Base-by-base conservation (phyloP, 2,113 vertebrate species). In the Ancistrus triradiatus region DNA sequence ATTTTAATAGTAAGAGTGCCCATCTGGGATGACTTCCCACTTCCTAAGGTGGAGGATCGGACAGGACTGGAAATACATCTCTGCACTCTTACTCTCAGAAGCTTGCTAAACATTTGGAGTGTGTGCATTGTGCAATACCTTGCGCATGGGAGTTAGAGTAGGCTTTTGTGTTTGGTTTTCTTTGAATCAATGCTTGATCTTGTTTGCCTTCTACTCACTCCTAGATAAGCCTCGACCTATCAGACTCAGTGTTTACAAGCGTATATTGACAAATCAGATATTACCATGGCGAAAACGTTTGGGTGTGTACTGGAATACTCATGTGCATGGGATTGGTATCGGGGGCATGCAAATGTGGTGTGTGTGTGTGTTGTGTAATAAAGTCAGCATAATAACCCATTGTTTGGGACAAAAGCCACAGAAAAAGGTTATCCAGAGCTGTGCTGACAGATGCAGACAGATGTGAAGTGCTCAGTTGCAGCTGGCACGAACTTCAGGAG, bases 391-490 rank as follows among this genome's bases (percentile, higher is more conserved):
- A 79, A 74, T 64, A 55, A 57, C 37, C 69, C 71, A 67, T 80
- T 81, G 78, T 81, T 81, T 69, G 63, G 73, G 59, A 76, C 70
- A 25, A 70, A 56, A 62, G 63, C 74, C 50, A 74, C 70, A 66
- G 2, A 67, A 64, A 75, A 68, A 65, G 65, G 73, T 81, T 78
- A 66, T 43, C 61, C 74, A 69, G 71, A 69, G 59, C 69, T 63
- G 9, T 19, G 53, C 51, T 84, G 86, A 87, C 82, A 82, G 79
- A 87, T 85, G 80, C 76, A 82, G 72, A 87, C 84, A 87, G 87
- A 83, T 87, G 85, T 73, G 35, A 18, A 68, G 73, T 68, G 59
- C 66, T 35, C 69, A 17, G 63, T 18, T 75, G 85, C 86, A 87
- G 84, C 83, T 89, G 87, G 68, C 61, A 74, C 42, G 64, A 78